A percentile compares a stretch with the other conserved stretches of the same genome.
phyloP scores from a whole-genome alignment of 2,888 invertebrate genomes.

The Idaea biselata region DNA sequence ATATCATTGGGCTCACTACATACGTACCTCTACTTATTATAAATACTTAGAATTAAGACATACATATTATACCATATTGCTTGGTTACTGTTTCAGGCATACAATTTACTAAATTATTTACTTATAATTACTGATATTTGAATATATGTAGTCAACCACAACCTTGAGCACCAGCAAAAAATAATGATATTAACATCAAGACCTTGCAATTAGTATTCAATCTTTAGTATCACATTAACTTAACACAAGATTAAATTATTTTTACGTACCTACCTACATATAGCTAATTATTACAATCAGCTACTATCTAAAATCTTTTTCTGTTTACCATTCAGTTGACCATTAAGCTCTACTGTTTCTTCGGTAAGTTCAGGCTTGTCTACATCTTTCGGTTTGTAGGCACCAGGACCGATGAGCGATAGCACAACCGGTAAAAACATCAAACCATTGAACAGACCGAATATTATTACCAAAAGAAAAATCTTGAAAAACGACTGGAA shows the following conservation, averaged over 20 bases:
- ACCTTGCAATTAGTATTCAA: constrained; percentile 8
- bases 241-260: constrained; percentile 16
- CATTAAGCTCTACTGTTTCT: constrained; percentile 62
- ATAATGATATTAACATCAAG: not conserved
- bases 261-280: not conserved
- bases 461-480: constrained; percentile 87
- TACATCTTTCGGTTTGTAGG: constrained; percentile 53
- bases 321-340: constrained; percentile 41
- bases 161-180: constrained; percentile 6
- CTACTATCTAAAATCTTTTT: constrained; percentile 27
- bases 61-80: not conserved
- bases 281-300: constrained; percentile 8
- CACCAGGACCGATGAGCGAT: constrained; percentile 85
- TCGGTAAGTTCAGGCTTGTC: constrained; percentile 33
- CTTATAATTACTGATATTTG: not conserved
- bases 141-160: not conserved
- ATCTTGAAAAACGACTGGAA: constrained; percentile 89
- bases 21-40: too few relatives aligned
- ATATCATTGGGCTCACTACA: too few relatives aligned
- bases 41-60: too few relatives aligned
- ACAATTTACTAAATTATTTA: not conserved
- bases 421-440: constrained; percentile 87
- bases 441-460: constrained; percentile 89
- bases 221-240: constrained; percentile 16
- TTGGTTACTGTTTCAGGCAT: not conserved